Evolutionary conservation across 2,113 vertebrate genomes (phyloP), one percentile per base, ranked within the genome.

Genomic region (Nesogale talazaci): DNA sequence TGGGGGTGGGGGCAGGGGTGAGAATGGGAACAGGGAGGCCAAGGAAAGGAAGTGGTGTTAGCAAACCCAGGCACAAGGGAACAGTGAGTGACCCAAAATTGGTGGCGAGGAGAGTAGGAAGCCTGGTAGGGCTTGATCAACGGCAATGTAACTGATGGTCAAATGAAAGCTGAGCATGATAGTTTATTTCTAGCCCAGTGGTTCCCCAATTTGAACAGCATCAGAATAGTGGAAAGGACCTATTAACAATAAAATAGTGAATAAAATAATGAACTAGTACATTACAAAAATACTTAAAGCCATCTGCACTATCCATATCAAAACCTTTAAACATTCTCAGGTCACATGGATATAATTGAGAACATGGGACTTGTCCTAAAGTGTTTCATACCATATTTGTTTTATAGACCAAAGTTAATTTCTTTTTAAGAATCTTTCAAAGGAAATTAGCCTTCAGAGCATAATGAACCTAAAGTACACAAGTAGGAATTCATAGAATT

Each of bases 391-490:
- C n/a, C 1, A n/a, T 57, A 88, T 84, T 70, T 75, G 77, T 38
- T 61, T 97, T 96, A 76, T 15, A 96, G 42, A 19, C 9, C 36
- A 91, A 57, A 70, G 83, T 81, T 92, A 93, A 77, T 72, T 91
- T 85, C 23, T 93, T 78, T 78, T 34, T 29, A 86, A 79, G 2
- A 80, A 92, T 95, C 67, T 97, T 92, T 86, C 74, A 56, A 96
- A 97, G 97, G 88, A 95, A 96, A 96, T 96, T 91, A 93, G 80
- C 46, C 46, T 72, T 16, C 81, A 88, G 87, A 81, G 34, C 40
- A 70, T 67, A 69, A 86, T 74, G 94, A 95, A 76, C 1, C 0
- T 84, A 91, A 90, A 6, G 36, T 38, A 77, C 6, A 91, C 92
- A 92, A 52, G 0, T 0, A 91, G 88, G 92, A 92, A 87, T 89